Percentiles rank a stretch among this genome's conserved stretches.
Evolutionary conservation across 1,140 invertebrate genomes (phyloP).

Genomic region (Rhagoletis pomonella): DNA sequence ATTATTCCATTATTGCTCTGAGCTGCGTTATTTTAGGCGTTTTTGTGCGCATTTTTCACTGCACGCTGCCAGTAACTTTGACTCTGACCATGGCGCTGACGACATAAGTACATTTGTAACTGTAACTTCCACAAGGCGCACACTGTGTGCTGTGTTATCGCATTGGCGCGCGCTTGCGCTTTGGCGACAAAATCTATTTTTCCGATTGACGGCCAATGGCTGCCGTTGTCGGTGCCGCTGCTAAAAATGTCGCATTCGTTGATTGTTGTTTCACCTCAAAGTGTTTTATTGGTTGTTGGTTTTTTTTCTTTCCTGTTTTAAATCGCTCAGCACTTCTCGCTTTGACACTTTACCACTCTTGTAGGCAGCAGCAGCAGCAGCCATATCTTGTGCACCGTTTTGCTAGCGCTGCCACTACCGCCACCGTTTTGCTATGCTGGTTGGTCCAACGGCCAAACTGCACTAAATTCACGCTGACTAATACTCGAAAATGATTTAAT

Average conservation of each 20-base stretch:
- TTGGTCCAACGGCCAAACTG: not conserved
- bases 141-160: constrained; percentile 23
- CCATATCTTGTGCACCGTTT: not conserved
- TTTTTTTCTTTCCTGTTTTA: not conserved
- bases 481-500: constrained; percentile 40
- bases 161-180: not conserved
- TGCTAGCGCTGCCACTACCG: not conserved
- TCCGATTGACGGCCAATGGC: constrained; percentile 21
- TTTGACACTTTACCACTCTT: constrained; percentile 35
- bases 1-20: not conserved
- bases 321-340: not conserved
- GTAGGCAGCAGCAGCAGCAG: constrained; percentile 2
- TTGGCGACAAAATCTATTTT: not conserved
- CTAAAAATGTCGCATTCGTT: not conserved
- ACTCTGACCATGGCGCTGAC: not conserved
- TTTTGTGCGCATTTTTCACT: not conserved
- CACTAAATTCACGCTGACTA: constrained; percentile 1
- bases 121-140: not conserved
- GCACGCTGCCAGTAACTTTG: not conserved
- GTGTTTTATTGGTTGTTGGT: too few species aligned
- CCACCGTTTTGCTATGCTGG: not conserved
- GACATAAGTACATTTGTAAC: not conserved
- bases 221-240: not conserved
- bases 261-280: not conserved
- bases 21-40: not conserved